Percentiles rank a stretch among this genome's conserved stretches.
phyloP scores from a whole-genome alignment of 2,113 vertebrate genomes.

The Varanus salvator region DNA sequence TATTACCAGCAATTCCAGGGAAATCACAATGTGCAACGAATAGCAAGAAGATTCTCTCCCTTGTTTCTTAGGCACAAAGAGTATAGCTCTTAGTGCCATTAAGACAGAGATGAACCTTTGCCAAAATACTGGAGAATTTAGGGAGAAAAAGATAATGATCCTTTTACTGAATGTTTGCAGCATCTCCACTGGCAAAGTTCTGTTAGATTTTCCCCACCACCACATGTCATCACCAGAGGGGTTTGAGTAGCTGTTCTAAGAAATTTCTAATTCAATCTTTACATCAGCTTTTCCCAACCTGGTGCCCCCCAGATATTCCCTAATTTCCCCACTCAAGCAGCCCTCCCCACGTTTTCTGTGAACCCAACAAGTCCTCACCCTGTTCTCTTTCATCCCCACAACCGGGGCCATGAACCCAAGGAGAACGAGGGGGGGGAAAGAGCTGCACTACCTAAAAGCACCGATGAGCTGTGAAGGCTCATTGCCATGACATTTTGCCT shows the following conservation, averaged over 20 bases:
- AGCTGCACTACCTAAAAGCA: background rate
- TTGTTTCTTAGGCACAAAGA: background rate
- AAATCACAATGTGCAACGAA: background rate
- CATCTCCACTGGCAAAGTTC: conserved; percentile 13
- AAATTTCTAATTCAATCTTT: background rate
- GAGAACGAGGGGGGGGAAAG: background rate
- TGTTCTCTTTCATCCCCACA: background rate
- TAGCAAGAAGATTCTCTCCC: background rate
- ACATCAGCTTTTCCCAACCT: background rate
- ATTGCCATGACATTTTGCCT: background rate
- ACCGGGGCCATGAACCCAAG: background rate
- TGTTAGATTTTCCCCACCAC: background rate
- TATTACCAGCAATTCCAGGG: conserved; percentile 9
- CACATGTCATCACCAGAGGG: rapidly evolving
- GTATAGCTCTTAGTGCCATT: background rate
- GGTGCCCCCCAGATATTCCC: no score
- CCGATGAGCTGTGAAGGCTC: background rate
- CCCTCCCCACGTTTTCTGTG: no score
- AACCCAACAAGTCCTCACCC: no score
- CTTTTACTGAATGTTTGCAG: background rate
- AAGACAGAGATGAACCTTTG: background rate
- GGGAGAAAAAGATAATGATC: background rate
- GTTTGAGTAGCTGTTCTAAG: conserved; percentile 2
- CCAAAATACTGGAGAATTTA: background rate
- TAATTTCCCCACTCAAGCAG: no score